phyloP scores from a whole-genome alignment of 2,797 vertebrate species.

The Ambastaia sidthimunki region DNA sequence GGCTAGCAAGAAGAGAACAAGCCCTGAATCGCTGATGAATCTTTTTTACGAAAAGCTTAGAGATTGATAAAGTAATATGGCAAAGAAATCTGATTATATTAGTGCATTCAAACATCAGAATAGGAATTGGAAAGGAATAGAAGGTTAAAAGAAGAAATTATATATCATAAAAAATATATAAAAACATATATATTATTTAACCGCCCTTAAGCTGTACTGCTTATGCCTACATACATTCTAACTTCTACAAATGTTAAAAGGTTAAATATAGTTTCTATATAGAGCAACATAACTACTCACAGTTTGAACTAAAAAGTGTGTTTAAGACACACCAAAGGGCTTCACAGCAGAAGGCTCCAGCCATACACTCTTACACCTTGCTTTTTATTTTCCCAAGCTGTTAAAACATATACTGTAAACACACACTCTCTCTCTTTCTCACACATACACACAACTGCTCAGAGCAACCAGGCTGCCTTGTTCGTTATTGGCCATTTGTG shows the following conservation, averaged over 20 bases:
- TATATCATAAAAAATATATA: too few relatives aligned
- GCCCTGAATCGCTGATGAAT: neutral
- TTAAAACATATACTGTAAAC: conserved; percentile 14
- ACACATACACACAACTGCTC: conserved; percentile 3
- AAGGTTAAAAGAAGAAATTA: neutral
- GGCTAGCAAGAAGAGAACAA: conserved; percentile 16
- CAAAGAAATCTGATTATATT: conserved; percentile 1
- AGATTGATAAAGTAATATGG: conserved; percentile 16
- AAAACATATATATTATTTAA: neutral
- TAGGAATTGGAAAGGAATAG: neutral
- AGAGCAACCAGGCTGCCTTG: conserved; percentile 10
- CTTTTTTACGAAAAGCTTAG: conserved; percentile 3
- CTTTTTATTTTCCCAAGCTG: conserved; percentile 10
- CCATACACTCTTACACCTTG: neutral
- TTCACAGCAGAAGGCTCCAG: conserved; percentile 27
- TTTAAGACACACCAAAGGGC: conserved; percentile 22
- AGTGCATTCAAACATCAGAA: neutral
- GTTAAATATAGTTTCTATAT: neutral
- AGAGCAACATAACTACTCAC: neutral
- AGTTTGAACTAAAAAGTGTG: conserved; percentile 15
- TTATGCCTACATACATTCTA: neutral
- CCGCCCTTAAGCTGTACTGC: neutral
- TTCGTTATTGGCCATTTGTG: conserved; percentile 35
- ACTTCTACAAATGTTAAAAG: neutral
- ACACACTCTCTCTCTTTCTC: conserved; percentile 2